Evolutionary conservation across 2,113 vertebrate genomes (phyloP).

Genomic region (Trochalopteron elliotii): DNA sequence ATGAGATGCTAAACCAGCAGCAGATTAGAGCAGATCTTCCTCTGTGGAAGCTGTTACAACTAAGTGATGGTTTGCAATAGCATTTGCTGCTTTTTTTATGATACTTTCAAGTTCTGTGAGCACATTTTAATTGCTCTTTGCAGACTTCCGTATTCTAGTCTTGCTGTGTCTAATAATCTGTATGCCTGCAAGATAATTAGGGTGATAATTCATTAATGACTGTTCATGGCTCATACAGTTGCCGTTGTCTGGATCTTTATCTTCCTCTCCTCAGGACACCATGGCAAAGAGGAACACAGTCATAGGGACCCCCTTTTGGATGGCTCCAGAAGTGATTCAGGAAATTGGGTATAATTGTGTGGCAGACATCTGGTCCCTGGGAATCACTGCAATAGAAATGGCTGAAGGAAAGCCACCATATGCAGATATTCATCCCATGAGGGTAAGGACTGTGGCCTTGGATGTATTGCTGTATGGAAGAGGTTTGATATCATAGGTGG

Average conservation of each 20-base stretch:
- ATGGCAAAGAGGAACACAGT: slow-evolving; percentile 97
- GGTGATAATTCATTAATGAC: neutral
- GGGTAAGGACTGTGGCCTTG: slow-evolving; percentile 73
- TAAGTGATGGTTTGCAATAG: neutral
- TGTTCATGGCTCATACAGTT: neutral
- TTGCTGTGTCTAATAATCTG: neutral
- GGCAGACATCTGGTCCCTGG: slow-evolving; percentile 95
- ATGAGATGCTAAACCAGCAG: neutral
- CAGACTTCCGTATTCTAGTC: neutral
- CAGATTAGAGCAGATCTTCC: neutral
- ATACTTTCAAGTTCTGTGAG: neutral
- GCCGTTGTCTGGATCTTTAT: neutral
- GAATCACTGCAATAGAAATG: slow-evolving; percentile 96
- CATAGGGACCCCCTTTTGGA: slow-evolving; percentile 96
- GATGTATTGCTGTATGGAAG: neutral
- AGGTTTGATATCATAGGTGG: neutral
- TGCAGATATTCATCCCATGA: slow-evolving; percentile 96
- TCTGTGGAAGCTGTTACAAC: neutral
- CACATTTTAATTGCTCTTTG: neutral
- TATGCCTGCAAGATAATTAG: neutral
- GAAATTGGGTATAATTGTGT: slow-evolving; percentile 97
- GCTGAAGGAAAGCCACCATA: slow-evolving; percentile 95
- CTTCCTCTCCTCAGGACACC: slow-evolving; percentile 81
- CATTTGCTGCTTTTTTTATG: neutral
- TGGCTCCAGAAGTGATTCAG: slow-evolving; percentile 97